Conservation (phyloP, 2,113 vertebrate genomes). For the Calyptommatus sinebrachiatus region DNA sequence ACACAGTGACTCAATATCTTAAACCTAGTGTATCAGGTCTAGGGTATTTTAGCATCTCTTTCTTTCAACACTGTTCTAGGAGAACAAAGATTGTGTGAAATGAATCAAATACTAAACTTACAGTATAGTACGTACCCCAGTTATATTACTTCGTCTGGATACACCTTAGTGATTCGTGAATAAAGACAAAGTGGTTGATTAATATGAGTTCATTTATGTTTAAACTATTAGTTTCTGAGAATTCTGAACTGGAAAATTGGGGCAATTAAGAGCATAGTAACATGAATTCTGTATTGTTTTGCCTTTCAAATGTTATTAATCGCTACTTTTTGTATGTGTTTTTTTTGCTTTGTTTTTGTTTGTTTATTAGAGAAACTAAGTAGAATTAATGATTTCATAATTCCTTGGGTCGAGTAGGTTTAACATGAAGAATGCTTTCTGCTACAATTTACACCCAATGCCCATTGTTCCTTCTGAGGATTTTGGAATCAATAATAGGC, state of each 20-base stretch:
- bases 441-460: constrained; percentile 22
- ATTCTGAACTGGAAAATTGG: constrained; percentile 6
- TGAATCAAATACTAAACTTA: too few species aligned
- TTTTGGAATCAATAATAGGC: constrained; percentile 63
- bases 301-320: background rate
- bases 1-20: too few species aligned
- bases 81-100: too few species aligned
- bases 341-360: constrained; percentile 16
- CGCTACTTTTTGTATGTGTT: constrained; percentile 8
- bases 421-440: constrained; percentile 34
- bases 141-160: too few species aligned
- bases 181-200: background rate
- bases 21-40: too few species aligned
- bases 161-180: constrained; percentile 12
- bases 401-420: constrained; percentile 31
- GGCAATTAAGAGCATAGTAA: constrained; percentile 26
- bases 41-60: too few species aligned
- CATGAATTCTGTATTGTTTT: constrained; percentile 9
- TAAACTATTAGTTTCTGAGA: background rate
- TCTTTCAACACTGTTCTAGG: too few species aligned
- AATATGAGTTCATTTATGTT: constrained; percentile 5
- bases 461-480: constrained; percentile 51
- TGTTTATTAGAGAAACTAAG: constrained; percentile 5
- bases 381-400: constrained; percentile 33
- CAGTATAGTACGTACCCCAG: too few species aligned